Evolutionary conservation across 1,140 invertebrate genomes (phyloP).

Genomic region (Brachionus paranguensis): DNA sequence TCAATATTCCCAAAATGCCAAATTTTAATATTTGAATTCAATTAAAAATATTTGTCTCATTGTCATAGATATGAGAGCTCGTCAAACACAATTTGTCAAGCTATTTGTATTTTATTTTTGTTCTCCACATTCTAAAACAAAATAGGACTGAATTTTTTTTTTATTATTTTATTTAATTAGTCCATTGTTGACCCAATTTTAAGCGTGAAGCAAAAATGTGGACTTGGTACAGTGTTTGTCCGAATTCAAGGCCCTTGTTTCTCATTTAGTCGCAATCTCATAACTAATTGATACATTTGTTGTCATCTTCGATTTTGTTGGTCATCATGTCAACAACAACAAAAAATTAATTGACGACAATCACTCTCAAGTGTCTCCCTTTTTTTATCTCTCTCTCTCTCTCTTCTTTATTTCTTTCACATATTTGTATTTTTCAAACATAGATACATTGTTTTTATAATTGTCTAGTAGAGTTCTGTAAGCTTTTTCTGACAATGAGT

Average conservation of each 20-base stretch:
- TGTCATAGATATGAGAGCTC: background rate
- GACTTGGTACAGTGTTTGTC: background rate
- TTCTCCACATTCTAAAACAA: background rate
- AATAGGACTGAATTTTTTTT: background rate
- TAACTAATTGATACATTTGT: conserved; percentile 22
- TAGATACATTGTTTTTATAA: conserved; percentile 3
- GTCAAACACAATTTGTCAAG: background rate
- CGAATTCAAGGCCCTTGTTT: background rate
- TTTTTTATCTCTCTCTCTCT: background rate
- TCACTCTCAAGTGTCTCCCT: background rate
- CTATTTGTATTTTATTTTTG: background rate
- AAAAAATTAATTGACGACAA: background rate
- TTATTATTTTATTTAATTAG: background rate
- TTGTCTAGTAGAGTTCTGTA: background rate
- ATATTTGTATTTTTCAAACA: background rate
- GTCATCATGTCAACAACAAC: background rate
- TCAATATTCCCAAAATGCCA: background rate
- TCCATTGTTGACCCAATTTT: background rate
- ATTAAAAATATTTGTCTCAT: background rate
- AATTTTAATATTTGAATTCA: background rate
- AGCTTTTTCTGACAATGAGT: conserved; percentile 1
- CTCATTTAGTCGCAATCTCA: background rate
- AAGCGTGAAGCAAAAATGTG: background rate
- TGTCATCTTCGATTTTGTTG: background rate
- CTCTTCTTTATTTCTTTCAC: background rate